Evolutionary conservation across 2,888 invertebrate species (phyloP).

Genomic region (Axea sp.): DNA sequence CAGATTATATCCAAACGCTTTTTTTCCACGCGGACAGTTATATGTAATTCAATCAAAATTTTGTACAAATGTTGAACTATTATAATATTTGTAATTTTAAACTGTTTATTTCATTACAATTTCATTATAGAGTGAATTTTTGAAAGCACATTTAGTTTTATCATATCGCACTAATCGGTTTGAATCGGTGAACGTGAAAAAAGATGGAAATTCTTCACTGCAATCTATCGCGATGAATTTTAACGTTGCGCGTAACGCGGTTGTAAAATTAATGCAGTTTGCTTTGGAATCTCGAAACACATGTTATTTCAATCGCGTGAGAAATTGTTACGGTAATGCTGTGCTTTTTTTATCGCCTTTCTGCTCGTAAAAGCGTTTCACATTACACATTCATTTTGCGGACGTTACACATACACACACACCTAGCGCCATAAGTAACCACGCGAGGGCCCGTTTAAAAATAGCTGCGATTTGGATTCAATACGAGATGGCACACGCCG

Average conservation of each 20-base stretch:
- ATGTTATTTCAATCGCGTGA: conserved; percentile 56
- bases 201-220: not conserved
- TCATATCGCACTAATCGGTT: not conserved
- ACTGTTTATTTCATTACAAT: no score
- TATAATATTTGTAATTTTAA: no score
- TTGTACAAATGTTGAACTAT: no score
- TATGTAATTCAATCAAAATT: no score
- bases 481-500: conserved; percentile 53
- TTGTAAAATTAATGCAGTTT: conserved; percentile 55
- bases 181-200: conserved; percentile 11
- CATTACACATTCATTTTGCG: conserved; percentile 55
- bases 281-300: conserved; percentile 52
- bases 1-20: no score
- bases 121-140: no score
- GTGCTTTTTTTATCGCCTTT: conserved; percentile 51
- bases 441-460: conserved; percentile 40
- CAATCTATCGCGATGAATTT: conserved; percentile 39
- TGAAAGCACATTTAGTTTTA: no score
- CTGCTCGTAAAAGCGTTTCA: conserved; percentile 56
- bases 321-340: conserved; percentile 55
- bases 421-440: conserved; percentile 37
- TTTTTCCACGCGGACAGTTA: no score
- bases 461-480: conserved; percentile 53
- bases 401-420: conserved; percentile 6
- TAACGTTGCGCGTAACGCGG: conserved; percentile 47